Base-by-base conservation (phyloP, 2,797 vertebrate genomes). In the Merluccius polli region DNA sequence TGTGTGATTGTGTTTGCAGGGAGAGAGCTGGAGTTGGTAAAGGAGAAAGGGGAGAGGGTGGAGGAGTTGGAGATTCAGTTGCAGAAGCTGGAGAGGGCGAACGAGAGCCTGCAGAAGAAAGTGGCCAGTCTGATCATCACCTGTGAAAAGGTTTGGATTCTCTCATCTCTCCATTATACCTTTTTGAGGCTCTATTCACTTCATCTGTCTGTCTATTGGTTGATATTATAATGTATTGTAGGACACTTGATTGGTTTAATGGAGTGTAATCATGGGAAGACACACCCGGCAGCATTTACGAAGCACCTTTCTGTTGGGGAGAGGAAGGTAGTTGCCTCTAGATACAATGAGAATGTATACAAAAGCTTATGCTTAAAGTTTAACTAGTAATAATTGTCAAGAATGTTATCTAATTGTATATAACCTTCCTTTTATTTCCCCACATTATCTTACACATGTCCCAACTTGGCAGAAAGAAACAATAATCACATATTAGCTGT, bases 101-200 rank as follows among this genome's bases (percentile, higher is more conserved):
- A 97, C 0, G 98, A 99, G 84, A 90, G 91, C 38, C 91, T 99
- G 76, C 97, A 98, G 91, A 99, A 98, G 89, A 97, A 94, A 82
- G 93, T 98, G 67, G 93, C 96, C 52, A 95, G 93, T 75, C 93
- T 98, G 80, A 95, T 95, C 83, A 98, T 98, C 83, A 97, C 95
- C 33, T 98, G 98, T 88, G 97, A 98, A 88, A 98, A 98, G 93
- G 93, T 96, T 0, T 87, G 93, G 72, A 73, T 89, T 9, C 18
- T 71, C 75, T 29, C 4, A 8, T 65, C 24, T 63, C 18, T 63
- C 38, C 71, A 38, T 16, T 18, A 29, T 44, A 16, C 27, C 29
- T 8, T 29, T 18, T 72, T n/a, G n/a, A n/a, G n/a, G n/a, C n/a
- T n/a, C n/a, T 44, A 72, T 41, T 70, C 11, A 72, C 41, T 52